Base-by-base conservation (phyloP, 2,888 invertebrate genomes). In the Diadegma fenestrale region DNA sequence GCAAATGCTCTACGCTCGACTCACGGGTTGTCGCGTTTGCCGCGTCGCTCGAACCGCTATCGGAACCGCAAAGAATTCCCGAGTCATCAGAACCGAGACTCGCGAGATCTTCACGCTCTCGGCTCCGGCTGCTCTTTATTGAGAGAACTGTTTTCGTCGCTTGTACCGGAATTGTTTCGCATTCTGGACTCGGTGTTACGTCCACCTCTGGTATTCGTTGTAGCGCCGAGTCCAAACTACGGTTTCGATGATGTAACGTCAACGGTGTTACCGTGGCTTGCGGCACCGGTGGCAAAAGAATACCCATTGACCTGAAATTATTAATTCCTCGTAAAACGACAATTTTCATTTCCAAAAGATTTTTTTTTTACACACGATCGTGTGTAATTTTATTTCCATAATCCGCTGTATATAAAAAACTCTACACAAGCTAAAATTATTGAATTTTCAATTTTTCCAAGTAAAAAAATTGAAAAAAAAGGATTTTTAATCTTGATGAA, bases 151-250 rank as follows among this genome's bases (percentile, higher is more conserved):
- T 89, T 86, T 87, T 89, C 17, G 79, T 86, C 26, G 85, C 86
- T 19, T 82, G 87, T 63, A 90, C 89, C 5, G 94, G 94, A 84
- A 92, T 93, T 10, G 93, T 91, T 88, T 95, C 95, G 90, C 95
- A 95, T 93, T 96, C 96, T 41, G 96, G 96, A 90, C 95, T 95
- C n/a, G 96, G 95, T 17, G 95, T 95, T 12, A 95, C 95, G 94
- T 97, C 96, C 92, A 97, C 97, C 95, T 98, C 98, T 85, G 98
- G 98, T 93, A 98, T 98, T 94, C 97, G 95, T 94, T 98, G 98
- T 88, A 98, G 95, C 85, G 98, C 98, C 82, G 98, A 98, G 94
- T 98, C 98, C 94, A 98, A 95, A 93, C 98, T 98, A 88, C 98
- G 96, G 95, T 98, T 98, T 90, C 98, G 96, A 94, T 98, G 98